Percentiles rank a stretch among this genome's conserved stretches.
Evolutionary conservation across 2,113 vertebrate species (phyloP).

Genomic region (Microtus ochrogaster): DNA sequence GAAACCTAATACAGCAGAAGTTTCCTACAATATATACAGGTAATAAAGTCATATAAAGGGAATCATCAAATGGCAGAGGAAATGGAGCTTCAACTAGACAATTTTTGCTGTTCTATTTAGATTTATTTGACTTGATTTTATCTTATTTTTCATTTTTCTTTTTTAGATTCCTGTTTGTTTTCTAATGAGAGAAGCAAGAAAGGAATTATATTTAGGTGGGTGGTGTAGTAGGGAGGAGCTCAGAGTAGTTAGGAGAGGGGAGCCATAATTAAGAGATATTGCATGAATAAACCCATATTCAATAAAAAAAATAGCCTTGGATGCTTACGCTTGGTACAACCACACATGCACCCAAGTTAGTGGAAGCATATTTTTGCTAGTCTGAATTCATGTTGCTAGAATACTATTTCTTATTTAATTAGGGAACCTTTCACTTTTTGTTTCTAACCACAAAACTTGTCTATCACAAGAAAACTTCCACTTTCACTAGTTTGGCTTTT

Average conservation of each 20-base stretch:
- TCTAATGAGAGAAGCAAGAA: neutral
- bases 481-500: neutral
- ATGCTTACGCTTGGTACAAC: neutral
- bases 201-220: neutral
- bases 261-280: neutral
- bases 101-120: neutral
- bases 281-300: neutral
- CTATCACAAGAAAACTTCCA: neutral
- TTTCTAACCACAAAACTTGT: neutral
- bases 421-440: neutral
- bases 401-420: conserved; percentile 16
- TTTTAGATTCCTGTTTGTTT: neutral
- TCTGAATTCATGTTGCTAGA: neutral
- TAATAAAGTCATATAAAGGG: neutral
- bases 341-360: neutral
- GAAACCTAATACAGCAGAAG: neutral
- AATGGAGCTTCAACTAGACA: neutral
- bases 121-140: neutral
- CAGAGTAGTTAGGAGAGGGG: neutral
- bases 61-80: neutral
- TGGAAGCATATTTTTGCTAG: neutral
- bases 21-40: neutral
- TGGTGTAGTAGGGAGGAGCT: neutral
- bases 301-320: neutral
- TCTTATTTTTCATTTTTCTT: neutral